Evolutionary conservation across 2,113 vertebrate genomes (phyloP).

Genomic region (Xenopus borealis): DNA sequence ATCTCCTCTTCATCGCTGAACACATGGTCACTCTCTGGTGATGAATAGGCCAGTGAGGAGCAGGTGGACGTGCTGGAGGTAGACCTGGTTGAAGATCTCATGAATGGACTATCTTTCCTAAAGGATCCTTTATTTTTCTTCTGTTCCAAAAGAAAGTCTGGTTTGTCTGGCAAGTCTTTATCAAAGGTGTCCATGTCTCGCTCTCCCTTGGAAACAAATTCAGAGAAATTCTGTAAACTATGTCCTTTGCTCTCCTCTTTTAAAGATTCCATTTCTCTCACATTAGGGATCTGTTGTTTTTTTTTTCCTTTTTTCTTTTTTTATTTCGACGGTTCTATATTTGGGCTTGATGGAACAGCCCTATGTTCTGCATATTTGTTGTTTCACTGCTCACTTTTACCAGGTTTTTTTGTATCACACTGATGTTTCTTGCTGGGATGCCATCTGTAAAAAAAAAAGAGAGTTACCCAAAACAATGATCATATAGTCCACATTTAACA

Average conservation of each 20-base stretch:
- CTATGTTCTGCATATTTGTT: slow-evolving; percentile 13
- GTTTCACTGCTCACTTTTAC: slow-evolving; percentile 5
- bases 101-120: background rate
- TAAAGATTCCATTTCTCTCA: slow-evolving; percentile 17
- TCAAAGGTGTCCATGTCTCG: background rate
- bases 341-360: slow-evolving; percentile 1
- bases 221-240: background rate
- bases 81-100: slow-evolving; percentile 46
- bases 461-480: background rate
- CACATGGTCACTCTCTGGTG: slow-evolving; percentile 69
- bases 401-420: slow-evolving; percentile 2
- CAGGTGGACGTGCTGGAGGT: slow-evolving; percentile 57
- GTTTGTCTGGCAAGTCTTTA: background rate
- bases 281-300: background rate
- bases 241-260: background rate
- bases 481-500: too few species aligned
- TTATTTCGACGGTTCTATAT: background rate
- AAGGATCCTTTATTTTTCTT: background rate
- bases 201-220: background rate
- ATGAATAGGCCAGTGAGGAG: slow-evolving; percentile 65
- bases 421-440: background rate
- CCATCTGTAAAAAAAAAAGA: slow-evolving; percentile 32
- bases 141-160: background rate
- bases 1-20: slow-evolving; percentile 69
- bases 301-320: too few species aligned